Evolutionary conservation across 2,888 invertebrate species (phyloP).

Genomic region (Dicycla oo): DNA sequence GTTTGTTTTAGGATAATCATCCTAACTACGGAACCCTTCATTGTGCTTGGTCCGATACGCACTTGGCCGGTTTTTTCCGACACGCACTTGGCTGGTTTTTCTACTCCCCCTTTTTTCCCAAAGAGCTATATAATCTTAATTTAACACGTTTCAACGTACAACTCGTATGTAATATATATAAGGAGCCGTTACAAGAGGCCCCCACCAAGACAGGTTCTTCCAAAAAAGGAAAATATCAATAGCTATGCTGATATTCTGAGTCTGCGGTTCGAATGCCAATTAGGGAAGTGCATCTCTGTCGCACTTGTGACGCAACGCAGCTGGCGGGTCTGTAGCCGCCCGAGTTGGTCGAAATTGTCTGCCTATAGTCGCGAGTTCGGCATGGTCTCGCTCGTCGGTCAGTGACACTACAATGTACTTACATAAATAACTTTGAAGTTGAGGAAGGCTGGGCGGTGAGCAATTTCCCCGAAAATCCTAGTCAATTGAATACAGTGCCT

Average conservation of each 20-base stretch:
- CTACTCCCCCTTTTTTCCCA: not conserved
- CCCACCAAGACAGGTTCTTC: not conserved
- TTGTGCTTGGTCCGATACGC: no score
- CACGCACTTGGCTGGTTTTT: no score
- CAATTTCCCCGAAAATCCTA: not conserved
- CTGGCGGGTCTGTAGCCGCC: conserved; percentile 9
- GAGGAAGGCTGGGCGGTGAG: not conserved
- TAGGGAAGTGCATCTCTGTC: conserved; percentile 24
- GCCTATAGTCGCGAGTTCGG: conserved; percentile 2
- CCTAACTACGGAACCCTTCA: no score
- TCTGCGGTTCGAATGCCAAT: conserved; percentile 16
- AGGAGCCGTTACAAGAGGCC: not conserved
- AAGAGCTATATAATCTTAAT: not conserved
- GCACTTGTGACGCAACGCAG: conserved; percentile 13
- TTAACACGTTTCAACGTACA: not conserved
- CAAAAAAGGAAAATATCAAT: not conserved
- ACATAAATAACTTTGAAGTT: conserved; percentile 6
- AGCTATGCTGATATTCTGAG: not conserved
- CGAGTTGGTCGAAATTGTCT: conserved; percentile 7
- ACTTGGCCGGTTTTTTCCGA: no score
- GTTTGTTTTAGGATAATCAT: no score
- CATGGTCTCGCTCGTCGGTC: not conserved
- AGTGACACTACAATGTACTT: conserved; percentile 19
- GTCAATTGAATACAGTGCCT: not conserved
- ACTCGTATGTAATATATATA: no score